Evolutionary conservation across 2,888 invertebrate genomes (phyloP).

Genomic region (Mechanitis messenoides): DNA sequence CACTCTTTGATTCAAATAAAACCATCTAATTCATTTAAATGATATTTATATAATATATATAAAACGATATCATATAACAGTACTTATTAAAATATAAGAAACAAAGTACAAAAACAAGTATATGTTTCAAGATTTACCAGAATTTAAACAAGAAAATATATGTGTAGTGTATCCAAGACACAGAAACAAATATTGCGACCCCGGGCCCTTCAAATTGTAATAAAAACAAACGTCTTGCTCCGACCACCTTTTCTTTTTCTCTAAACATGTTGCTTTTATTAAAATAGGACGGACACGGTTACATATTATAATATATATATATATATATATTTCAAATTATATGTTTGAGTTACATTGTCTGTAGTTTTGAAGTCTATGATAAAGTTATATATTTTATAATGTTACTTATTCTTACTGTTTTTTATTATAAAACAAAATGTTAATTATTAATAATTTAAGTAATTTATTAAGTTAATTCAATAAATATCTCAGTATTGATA

Average conservation of each 20-base stretch:
- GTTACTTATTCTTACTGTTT: too few relatives aligned
- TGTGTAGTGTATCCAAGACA: slow-evolving; percentile 7
- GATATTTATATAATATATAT: too few relatives aligned
- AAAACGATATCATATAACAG: too few relatives aligned
- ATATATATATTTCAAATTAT: not conserved
- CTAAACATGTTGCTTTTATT: slow-evolving; percentile 50
- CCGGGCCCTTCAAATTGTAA: slow-evolving; percentile 47
- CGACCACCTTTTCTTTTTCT: slow-evolving; percentile 52
- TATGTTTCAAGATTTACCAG: not conserved
- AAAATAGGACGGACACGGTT: slow-evolving; percentile 38
- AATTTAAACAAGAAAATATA: slow-evolving; percentile 13
- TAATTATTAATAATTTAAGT: not conserved
- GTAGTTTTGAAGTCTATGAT: too few relatives aligned
- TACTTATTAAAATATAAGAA: too few relatives aligned
- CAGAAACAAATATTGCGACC: slow-evolving; percentile 51
- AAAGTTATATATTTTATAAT: too few relatives aligned
- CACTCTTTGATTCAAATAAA: too few relatives aligned
- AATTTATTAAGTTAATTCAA: not conserved
- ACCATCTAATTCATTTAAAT: too few relatives aligned
- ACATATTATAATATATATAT: not conserved
- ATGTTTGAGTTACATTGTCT: too few relatives aligned
- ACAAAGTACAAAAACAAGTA: not conserved
- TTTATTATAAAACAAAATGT: too few relatives aligned
- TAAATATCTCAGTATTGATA: slow-evolving; percentile 10
- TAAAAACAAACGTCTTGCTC: slow-evolving; percentile 50